A percentile compares a stretch with the other conserved stretches of the same genome.
Conservation (phyloP, 2,888 invertebrate genomes). For the Synanthedon myopaeformis region DNA sequence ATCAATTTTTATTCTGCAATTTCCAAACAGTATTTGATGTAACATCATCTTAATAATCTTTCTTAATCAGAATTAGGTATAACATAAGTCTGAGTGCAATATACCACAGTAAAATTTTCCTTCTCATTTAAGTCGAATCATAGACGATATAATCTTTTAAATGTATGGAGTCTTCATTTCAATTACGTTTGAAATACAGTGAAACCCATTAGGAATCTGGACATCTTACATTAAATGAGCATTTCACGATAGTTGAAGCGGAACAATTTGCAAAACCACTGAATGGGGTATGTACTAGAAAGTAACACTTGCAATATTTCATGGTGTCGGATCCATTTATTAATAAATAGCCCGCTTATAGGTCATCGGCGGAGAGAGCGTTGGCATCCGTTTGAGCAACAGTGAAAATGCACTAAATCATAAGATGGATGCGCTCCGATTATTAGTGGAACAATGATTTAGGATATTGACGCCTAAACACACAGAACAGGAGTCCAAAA, state of each 20-base stretch:
- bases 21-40: too few species aligned
- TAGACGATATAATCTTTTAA: too few species aligned
- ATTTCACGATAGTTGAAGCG: not conserved
- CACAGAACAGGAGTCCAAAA: too few species aligned
- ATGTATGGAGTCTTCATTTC: too few species aligned
- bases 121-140: too few species aligned
- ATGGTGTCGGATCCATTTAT: conserved; percentile 31
- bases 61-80: too few species aligned
- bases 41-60: too few species aligned
- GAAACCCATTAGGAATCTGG: not conserved
- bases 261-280: not conserved
- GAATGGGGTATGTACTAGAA: conserved; percentile 20
- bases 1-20: too few species aligned
- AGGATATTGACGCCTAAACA: not conserved
- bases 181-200: too few species aligned
- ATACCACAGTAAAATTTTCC: too few species aligned
- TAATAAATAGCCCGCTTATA: conserved; percentile 39
- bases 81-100: too few species aligned
- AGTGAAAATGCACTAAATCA: conserved; percentile 14
- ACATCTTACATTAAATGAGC: not conserved
- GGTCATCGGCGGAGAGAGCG: conserved; percentile 38
- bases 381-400: conserved; percentile 13
- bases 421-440: conserved; percentile 31
- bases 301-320: conserved; percentile 36
- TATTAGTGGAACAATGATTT: conserved; percentile 12